phyloP scores from a whole-genome alignment of 1,140 invertebrate species.

The Brachionus rotundiformis region DNA sequence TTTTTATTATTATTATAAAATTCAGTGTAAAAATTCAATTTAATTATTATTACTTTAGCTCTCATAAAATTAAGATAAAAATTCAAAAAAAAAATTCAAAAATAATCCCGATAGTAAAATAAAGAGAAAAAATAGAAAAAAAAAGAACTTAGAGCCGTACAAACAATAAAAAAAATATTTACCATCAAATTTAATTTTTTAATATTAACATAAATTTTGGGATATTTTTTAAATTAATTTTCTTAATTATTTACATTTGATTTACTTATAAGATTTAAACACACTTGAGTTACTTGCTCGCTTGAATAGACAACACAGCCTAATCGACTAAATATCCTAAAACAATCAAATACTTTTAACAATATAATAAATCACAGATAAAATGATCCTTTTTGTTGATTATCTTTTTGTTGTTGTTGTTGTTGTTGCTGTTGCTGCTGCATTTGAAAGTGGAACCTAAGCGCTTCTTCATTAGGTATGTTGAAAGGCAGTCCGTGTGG shows the following conservation, averaged over 20 bases:
- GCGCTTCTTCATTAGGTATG: slow-evolving; percentile 17
- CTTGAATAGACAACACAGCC: slow-evolving; percentile 4
- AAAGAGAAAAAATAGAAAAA: background rate
- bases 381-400: slow-evolving; percentile 37
- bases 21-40: slow-evolving; percentile 15
- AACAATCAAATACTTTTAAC: background rate
- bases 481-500: slow-evolving; percentile 20
- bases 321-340: background rate
- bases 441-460: slow-evolving; percentile 29
- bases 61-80: background rate
- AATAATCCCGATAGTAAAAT: background rate
- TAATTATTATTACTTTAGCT: background rate
- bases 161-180: slow-evolving; percentile 28
- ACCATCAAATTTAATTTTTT: background rate
- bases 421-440: slow-evolving; percentile 23
- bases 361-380: slow-evolving; percentile 40
- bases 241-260: background rate
- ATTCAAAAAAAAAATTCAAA: slow-evolving; percentile 14
- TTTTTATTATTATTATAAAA: slow-evolving; percentile 43
- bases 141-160: slow-evolving; percentile 13
- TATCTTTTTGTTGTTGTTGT: slow-evolving; percentile 10
- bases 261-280: background rate
- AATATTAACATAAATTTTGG: background rate
- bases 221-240: slow-evolving; percentile 18
- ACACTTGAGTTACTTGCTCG: background rate